Evolutionary conservation across 1,140 invertebrate genomes (phyloP), one percentile per base, ranked within the genome.

Genomic region (Phortica variegata): DNA sequence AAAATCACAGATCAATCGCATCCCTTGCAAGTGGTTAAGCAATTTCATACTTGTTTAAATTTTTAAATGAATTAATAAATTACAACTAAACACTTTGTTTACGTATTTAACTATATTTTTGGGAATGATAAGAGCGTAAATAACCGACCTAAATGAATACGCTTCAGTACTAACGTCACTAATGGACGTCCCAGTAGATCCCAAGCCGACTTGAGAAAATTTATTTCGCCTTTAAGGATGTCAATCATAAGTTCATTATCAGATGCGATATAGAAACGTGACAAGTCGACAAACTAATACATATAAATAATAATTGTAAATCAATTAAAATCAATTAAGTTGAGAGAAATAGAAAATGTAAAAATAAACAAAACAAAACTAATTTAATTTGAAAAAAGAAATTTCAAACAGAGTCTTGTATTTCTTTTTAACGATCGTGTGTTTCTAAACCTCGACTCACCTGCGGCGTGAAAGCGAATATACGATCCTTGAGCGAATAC

Each of bases 401-500:
- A 49, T 41, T 21, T 23, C 31, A 44, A 54, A 8, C 17, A 40
- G 2, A 36, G 5, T n/a, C n/a, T n/a, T n/a, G n/a, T n/a, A n/a
- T 15, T 19, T 26, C 26, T 7, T 33, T 26, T 13, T 13, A 21
- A 23, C 36, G n/a, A 6, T 7, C 26, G 26, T 29, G 26, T 12
- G 26, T 12, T 7, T 12, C 26, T 29, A 12, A 6, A 6, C 23
- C 44, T 48, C 41, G 29, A 65, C 72, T 80, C 83, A 98, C 95
- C 88, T 98, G 95, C 32, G 97, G 97, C 8, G 95, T 98, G 76
- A 99, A 99, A 2, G 95, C 95, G 78, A 98, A 95, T 59, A 98
- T 95, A 71, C 90, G 85, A 78, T 98, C 93, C 60, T 97, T 91
- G 15, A 99, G 79, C 9, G 92, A 90, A 77, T 99, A 99, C 26